A percentile compares a stretch with the other conserved stretches of the same genome.
Evolutionary conservation across 2,797 vertebrate species (phyloP).

Genomic region (Urosaurus nigricauda): DNA sequence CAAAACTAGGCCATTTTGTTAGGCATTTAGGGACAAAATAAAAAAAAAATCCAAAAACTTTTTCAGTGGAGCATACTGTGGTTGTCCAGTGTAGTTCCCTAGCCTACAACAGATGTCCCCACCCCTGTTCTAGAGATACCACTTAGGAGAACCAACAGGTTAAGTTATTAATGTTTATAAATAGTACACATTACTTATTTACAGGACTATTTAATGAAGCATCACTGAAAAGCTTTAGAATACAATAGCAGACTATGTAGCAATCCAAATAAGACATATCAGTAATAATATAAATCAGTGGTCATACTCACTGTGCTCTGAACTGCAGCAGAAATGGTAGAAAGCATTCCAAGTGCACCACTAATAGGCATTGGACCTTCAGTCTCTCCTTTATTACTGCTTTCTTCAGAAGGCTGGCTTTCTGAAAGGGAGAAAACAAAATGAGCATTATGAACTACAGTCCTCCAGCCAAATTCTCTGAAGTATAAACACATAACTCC

Average conservation of each 20-base stretch:
- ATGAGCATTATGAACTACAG: neutral
- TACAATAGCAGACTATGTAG: neutral
- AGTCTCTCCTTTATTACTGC: conserved; percentile 59
- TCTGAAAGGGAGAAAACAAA: conserved; percentile 52
- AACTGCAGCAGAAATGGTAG: conserved; percentile 91
- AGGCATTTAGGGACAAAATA: no score
- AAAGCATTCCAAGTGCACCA: conserved; percentile 90
- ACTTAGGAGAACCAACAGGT: neutral
- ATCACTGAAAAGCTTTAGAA: neutral
- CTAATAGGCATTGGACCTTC: conserved; percentile 75
- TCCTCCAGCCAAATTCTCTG: neutral
- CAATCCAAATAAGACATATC: neutral
- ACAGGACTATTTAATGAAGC: neutral
- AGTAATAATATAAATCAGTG: neutral
- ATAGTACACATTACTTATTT: neutral
- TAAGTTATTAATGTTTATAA: neutral
- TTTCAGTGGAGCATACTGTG: no score
- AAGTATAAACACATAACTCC: neutral
- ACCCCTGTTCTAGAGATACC: neutral
- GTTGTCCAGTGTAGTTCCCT: no score
- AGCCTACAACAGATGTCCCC: no score
- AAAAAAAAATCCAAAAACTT: no score
- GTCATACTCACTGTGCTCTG: conserved; percentile 91
- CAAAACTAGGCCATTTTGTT: no score
- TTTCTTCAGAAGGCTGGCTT: conserved; percentile 57